Conservation (phyloP, 2,797 vertebrate species). For the Erethizon dorsatum region DNA sequence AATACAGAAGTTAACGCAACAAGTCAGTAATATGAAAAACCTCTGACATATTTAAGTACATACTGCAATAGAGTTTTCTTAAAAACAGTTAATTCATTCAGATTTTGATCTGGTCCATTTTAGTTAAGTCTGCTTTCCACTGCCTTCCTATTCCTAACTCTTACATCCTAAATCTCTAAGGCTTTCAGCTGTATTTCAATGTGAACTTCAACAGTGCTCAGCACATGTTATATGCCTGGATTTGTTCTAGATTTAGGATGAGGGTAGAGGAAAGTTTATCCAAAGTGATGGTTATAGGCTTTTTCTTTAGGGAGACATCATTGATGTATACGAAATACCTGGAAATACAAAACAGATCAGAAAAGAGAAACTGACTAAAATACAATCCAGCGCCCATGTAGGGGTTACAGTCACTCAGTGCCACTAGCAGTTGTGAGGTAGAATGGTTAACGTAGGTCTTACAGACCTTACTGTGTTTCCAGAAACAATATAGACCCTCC, state of each 20-base stretch:
- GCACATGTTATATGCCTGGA: not conserved
- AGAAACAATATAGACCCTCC: not conserved
- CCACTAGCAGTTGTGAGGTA: not conserved
- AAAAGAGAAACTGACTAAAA: not conserved
- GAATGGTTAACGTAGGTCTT: not conserved
- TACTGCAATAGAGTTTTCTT: not conserved
- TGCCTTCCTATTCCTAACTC: not conserved
- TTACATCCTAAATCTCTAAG: not conserved
- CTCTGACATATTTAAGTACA: conserved; percentile 1
- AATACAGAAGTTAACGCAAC: not conserved
- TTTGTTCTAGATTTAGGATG: not conserved
- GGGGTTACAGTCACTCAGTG: not conserved
- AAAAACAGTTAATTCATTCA: conserved; percentile 4
- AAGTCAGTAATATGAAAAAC: not conserved
- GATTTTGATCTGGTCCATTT: conserved; percentile 15
- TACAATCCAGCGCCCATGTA: not conserved
- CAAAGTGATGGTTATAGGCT: not conserved
- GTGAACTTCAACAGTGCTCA: not conserved
- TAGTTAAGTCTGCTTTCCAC: not conserved
- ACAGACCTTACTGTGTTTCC: not conserved
- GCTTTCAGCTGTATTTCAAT: not conserved
- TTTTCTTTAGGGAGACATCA: not conserved
- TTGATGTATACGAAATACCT: not conserved
- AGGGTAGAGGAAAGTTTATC: not conserved
- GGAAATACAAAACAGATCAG: not conserved